phyloP scores from a whole-genome alignment of 2,888 invertebrate species.

The Thumatha senex region DNA sequence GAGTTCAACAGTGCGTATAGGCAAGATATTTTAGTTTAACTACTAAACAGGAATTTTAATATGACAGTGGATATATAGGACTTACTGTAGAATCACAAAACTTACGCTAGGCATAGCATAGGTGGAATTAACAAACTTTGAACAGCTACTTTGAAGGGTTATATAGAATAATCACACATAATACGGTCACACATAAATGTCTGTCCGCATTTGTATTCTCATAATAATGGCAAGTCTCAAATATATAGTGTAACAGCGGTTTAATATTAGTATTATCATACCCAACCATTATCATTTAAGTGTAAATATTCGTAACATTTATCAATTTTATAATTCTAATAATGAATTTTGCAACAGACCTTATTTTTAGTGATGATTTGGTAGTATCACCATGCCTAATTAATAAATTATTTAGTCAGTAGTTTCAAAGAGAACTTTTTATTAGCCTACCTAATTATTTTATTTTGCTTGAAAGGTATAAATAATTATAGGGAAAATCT shows the following conservation, averaged over 20 bases:
- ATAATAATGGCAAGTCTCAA: constrained; percentile 23
- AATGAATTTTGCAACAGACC: constrained; percentile 67
- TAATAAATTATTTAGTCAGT: constrained; percentile 65
- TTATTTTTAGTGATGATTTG: constrained; percentile 58
- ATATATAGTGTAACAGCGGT: constrained; percentile 23
- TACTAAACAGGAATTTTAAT: constrained; percentile 54
- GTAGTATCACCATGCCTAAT: constrained; percentile 66
- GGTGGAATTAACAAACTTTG: constrained; percentile 54
- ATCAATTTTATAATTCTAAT: constrained; percentile 37
- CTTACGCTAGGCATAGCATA: constrained; percentile 65
- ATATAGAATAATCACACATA: constrained; percentile 53
- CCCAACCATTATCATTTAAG: constrained; percentile 39
- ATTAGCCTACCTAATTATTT: constrained; percentile 59
- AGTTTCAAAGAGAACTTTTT: constrained; percentile 66
- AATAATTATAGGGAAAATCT: constrained; percentile 22
- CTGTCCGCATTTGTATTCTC: constrained; percentile 33
- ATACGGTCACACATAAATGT: no score
- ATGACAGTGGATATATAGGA: constrained; percentile 65
- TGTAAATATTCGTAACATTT: constrained; percentile 45
- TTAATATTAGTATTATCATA: constrained; percentile 34
- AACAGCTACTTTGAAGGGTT: constrained; percentile 64
- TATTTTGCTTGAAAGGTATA: constrained; percentile 38
- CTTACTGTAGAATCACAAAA: constrained; percentile 68
- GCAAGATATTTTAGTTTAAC: constrained; percentile 38
- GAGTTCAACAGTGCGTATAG: constrained; percentile 50